Evolutionary conservation across 92 coral and sea anemone genomes (phyloP).

Genomic region (Siderastrea radians): DNA sequence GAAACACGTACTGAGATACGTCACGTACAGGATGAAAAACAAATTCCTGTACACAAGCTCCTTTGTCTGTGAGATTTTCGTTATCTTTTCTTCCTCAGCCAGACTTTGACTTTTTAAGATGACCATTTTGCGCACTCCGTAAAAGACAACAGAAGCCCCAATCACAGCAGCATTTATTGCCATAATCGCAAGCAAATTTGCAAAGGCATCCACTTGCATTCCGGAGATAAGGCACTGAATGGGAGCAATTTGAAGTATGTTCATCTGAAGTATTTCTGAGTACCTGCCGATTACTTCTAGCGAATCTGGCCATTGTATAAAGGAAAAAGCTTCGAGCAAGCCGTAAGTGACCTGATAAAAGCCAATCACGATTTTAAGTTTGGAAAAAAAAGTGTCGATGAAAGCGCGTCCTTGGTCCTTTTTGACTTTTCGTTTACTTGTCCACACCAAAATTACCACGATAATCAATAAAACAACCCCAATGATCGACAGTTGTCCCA

Average conservation of each 20-base stretch:
- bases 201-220: not conserved
- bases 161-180: not conserved
- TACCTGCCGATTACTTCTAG: not conserved
- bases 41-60: too few relatives aligned
- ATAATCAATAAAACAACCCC: not conserved
- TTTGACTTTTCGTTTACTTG: not conserved
- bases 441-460: not conserved
- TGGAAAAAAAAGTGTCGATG: not conserved
- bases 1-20: too few relatives aligned
- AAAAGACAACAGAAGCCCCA: not conserved
- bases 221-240: not conserved
- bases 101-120: not conserved
- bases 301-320: not conserved
- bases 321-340: not conserved
- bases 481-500: not conserved
- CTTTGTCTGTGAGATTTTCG: not conserved
- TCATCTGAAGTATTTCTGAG: slow-evolving; percentile 4
- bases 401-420: not conserved
- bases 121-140: not conserved
- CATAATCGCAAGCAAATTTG: not conserved
- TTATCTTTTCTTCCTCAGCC: not conserved
- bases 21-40: too few relatives aligned
- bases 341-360: not conserved
- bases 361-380: too few relatives aligned
- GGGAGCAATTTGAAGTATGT: not conserved